Base-by-base conservation (phyloP, 2,797 vertebrate species). In the Hyperoplus immaculatus region DNA sequence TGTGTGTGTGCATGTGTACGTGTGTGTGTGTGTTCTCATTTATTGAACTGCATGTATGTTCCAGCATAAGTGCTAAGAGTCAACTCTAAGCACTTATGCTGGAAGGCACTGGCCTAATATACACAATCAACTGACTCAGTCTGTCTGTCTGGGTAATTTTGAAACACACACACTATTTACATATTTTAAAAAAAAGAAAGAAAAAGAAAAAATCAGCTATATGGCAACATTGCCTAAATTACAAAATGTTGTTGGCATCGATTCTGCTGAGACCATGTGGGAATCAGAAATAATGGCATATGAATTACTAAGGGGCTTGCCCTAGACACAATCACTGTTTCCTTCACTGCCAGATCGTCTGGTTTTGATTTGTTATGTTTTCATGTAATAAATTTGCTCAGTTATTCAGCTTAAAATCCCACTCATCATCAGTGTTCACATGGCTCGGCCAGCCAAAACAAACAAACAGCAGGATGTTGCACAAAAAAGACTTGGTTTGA, bases 401-500 rank as follows among this genome's bases (percentile, higher is more conserved):
- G 77, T 69, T 87, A 79, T 82, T 80, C 73, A 71, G 73, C 75
- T 80, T 75, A 71, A 82, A 87, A 88, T 91, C 87, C 75, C 82
- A 80, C 80, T 89, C 85, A 77, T 89, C 85, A 77, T 80, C 78
- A 82, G 78, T 66, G 83, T 88, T 91, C 87, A 83, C 84, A 91
- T 53, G 73, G 72, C 72, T 72, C 60, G 65, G 0, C 63, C 39
- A 51, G 87, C 91, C 91, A 90, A 93, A 58, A 80, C 85, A 91
- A 93, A 93, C 90, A 93, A 91, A 88, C 88, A 84, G 29, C 65
- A 75, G 87, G 92, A 94, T 88, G 88, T 79, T 78, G 59, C 71
- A 45, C 6, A 57, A 13, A 55, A 78, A 65, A 77, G 3, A 38
- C 69, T 72, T 42, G 59, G 74, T 69, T 51, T 41, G 46, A 69